These are phyloP conservation scores for Fabriciana adippe DNA, from an alignment of 2,888 invertebrate genomes.

Conservation along the genomic window DNA sequence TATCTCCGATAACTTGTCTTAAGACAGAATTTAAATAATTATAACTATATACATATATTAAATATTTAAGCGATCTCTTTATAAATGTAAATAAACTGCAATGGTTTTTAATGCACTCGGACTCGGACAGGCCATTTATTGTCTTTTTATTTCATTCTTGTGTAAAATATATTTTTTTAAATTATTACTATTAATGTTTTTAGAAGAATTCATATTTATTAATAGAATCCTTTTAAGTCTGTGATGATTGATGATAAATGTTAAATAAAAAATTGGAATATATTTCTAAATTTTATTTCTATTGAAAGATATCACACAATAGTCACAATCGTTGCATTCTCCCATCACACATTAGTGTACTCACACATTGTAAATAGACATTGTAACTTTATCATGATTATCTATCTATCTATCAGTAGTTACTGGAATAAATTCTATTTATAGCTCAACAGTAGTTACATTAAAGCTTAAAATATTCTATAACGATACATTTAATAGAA, in stretches of 20 bases:
- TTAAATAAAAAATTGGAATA: conserved; percentile 35
- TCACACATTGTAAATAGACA: neutral
- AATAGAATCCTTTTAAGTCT: conserved; percentile 1
- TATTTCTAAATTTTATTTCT: conserved; percentile 10
- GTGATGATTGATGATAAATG: conserved; percentile 21
- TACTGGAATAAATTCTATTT: neutral
- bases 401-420: neutral
- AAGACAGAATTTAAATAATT: too few relatives aligned
- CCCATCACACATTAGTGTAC: neutral
- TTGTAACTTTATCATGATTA: neutral
- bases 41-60: too few relatives aligned
- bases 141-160: too few relatives aligned
- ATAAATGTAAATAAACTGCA: too few relatives aligned
- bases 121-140: too few relatives aligned
- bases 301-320: conserved; percentile 10
- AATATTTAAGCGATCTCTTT: too few relatives aligned
- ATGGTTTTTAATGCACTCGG: too few relatives aligned
- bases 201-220: neutral
- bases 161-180: too few relatives aligned
- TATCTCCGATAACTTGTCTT: too few relatives aligned
- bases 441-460: neutral
- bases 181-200: neutral
- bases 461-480: too few relatives aligned
- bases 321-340: conserved; percentile 1
- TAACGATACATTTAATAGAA: too few relatives aligned